Conservation (phyloP, 2,113 vertebrate species). For the Ictalurus furcatus region DNA sequence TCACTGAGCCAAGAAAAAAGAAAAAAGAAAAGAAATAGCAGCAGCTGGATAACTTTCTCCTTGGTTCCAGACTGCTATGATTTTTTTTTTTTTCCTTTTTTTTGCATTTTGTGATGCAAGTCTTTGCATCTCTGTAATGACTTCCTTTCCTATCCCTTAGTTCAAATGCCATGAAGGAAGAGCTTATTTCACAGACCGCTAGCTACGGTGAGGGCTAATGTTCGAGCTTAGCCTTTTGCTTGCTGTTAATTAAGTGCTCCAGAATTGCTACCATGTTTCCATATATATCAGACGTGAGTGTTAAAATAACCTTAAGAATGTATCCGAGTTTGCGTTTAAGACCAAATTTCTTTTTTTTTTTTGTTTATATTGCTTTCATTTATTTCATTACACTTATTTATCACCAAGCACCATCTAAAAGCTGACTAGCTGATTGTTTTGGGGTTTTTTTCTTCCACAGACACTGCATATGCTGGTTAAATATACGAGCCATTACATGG, state of each 20-base stretch:
- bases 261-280: not conserved
- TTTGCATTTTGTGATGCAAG: not conserved
- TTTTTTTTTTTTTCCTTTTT: not conserved
- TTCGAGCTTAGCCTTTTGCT: slow-evolving; percentile 25
- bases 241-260: slow-evolving; percentile 26
- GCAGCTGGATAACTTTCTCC: not conserved
- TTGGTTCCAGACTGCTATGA: not conserved
- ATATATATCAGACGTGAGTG: not conserved
- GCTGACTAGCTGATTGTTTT: not conserved
- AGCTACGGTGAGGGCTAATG: slow-evolving; percentile 19
- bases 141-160: not conserved
- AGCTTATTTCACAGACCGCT: slow-evolving; percentile 46
- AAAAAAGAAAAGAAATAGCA: not conserved
- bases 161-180: slow-evolving; percentile 8
- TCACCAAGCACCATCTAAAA: not conserved
- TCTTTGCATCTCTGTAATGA: not conserved
- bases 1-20: not conserved
- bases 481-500: not conserved
- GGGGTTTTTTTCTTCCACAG: no score
- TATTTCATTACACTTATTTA: not conserved
- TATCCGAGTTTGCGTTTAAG: not conserved
- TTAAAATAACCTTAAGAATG: not conserved
- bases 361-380: not conserved
- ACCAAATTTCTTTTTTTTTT: not conserved
- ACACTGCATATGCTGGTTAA: not conserved